Conservation (phyloP, 1,140 invertebrate genomes). For the Heterodera carotae region DNA sequence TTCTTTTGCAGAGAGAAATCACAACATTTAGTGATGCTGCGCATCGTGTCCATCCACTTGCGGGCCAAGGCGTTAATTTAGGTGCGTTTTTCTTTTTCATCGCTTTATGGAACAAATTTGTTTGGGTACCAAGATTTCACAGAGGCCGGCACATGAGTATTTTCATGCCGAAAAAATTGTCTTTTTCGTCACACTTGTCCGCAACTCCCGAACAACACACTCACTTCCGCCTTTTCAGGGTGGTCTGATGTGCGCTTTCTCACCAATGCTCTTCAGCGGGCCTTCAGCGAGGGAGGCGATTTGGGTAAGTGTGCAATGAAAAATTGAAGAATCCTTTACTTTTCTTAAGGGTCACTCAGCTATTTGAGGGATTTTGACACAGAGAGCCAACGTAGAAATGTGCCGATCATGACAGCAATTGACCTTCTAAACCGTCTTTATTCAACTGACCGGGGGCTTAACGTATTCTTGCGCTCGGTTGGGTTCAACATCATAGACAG, state of each 20-base stretch:
- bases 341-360: conserved; percentile 66
- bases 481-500: conserved; percentile 83
- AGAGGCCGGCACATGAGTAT: too few species aligned
- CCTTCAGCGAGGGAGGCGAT: conserved; percentile 75
- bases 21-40: conserved; percentile 78
- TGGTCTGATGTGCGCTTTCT: conserved; percentile 85
- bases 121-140: too few species aligned
- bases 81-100: conserved; percentile 73
- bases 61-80: conserved; percentile 83
- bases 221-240: conserved; percentile 68
- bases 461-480: conserved; percentile 80
- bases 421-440: conserved; percentile 86
- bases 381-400: conserved; percentile 78
- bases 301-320: conserved; percentile 70
- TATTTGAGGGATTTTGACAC: conserved; percentile 83
- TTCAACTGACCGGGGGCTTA: conserved; percentile 75
- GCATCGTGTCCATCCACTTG: conserved; percentile 90
- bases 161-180: too few species aligned
- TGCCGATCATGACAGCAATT: conserved; percentile 82
- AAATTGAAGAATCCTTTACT: conserved; percentile 10
- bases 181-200: too few species aligned
- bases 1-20: too few species aligned
- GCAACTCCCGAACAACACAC: too few species aligned
- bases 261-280: conserved; percentile 73
- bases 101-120: conserved; percentile 77